These are phyloP conservation scores for Pyralis farinalis DNA, from an alignment of 2,888 invertebrate species.

Conservation along the genomic window DNA sequence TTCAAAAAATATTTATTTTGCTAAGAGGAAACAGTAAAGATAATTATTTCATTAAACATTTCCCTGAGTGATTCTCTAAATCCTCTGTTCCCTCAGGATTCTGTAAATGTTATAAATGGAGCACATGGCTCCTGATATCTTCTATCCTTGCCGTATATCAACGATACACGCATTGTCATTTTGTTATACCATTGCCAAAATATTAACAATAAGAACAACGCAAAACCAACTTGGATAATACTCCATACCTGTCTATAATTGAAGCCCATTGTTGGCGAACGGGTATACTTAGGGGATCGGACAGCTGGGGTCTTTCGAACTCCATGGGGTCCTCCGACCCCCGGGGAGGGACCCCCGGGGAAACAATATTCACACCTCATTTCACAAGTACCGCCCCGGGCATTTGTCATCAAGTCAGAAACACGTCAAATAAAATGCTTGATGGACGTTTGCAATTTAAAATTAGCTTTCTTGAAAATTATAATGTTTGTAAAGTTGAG, in stretches of 20 bases:
- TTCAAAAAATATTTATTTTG: too few species aligned
- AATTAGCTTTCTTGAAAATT: slow-evolving; percentile 38
- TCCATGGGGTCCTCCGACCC: slow-evolving; percentile 45
- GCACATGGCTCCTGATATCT: too few species aligned
- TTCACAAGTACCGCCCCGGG: slow-evolving; percentile 66
- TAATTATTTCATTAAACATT: too few species aligned
- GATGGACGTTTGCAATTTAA: slow-evolving; percentile 23
- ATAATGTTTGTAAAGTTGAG: slow-evolving; percentile 5
- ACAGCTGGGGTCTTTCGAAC: slow-evolving; percentile 52
- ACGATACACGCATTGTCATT: slow-evolving; percentile 42
- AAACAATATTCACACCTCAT: slow-evolving; percentile 80
- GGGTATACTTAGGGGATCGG: slow-evolving; percentile 39
- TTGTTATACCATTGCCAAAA: slow-evolving; percentile 38
- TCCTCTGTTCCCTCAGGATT: too few species aligned
- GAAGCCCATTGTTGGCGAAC: slow-evolving; percentile 50
- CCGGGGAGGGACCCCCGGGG: slow-evolving; percentile 54
- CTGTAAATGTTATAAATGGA: too few species aligned
- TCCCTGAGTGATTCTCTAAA: too few species aligned
- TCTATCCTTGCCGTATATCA: too few species aligned
- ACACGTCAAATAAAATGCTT: slow-evolving; percentile 47
- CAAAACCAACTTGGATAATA: slow-evolving; percentile 30
- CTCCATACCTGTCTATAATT: slow-evolving; percentile 61
- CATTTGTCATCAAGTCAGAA: slow-evolving; percentile 58
- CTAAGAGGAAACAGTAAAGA: too few species aligned
- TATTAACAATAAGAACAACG: slow-evolving; percentile 30